Base-by-base conservation (phyloP, 2,113 vertebrate species). In the Zosterops japonicus region DNA sequence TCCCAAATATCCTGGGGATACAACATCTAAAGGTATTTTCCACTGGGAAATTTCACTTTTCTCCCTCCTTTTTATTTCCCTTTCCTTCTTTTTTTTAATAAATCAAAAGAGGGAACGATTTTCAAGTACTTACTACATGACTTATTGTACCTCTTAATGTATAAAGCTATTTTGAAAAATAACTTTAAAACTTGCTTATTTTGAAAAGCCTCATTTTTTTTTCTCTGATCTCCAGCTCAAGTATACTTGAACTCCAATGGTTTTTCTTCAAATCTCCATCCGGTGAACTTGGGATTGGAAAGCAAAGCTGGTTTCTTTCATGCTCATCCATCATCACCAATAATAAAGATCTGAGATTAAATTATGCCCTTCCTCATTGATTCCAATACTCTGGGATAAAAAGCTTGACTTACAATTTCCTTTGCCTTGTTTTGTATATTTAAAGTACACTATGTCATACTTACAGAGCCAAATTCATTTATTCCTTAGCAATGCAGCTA, bases 341-440 rank as follows among this genome's bases (percentile, higher is more conserved):
- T 60, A 95, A 92, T 29, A 93, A 87, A 89, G 65, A 89, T 68
- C 1, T 82, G 42, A 91, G 56, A 91, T 75, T 82, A 84, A 94
- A 92, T 94, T 64, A 90, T 68, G 36, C 22, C 49, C 77, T 78
- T 94, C 49, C 44, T 89, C 31, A 6, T 50, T 29, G 56, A 92
- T 89, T 88, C 72, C 76, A 92, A 69, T 71, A 67, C 19, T 63
- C 52, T 47, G 42, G 91, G 94, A 94, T 97, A 90, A 95, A 95
- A 83, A 91, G 91, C 81, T 95, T 94, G 94, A 93, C 56, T 94
- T 87, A 90, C 52, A 94, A 94, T 97, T 96, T 96, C 91, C 83
- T 95, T 87, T 87, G 60, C 53, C 89, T 82, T 78, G 42, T 78
- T 89, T 72, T 90, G 50, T 79, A 64, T 82, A 92, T 67, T 92